Percentiles rank a stretch among this genome's conserved stretches.
Conservation (phyloP, 2,888 invertebrate genomes). For the Diplazon laetatorius region DNA sequence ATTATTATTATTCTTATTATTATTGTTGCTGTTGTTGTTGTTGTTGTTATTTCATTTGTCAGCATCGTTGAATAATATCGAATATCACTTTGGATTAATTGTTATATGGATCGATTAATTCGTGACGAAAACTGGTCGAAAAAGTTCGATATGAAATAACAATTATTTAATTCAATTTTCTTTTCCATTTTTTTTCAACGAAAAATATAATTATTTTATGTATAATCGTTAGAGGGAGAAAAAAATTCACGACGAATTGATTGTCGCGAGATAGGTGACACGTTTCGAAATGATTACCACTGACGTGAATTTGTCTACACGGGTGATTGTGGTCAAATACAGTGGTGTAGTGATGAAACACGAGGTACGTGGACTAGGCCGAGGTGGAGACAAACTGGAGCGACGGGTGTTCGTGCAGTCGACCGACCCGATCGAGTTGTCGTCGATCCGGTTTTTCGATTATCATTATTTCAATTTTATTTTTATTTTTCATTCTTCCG, state of each 20-base stretch:
- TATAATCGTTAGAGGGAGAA: too few relatives aligned
- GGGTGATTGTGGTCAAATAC: slow-evolving; percentile 80
- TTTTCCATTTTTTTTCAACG: too few relatives aligned
- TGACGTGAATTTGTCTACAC: slow-evolving; percentile 81
- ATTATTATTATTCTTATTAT: too few relatives aligned
- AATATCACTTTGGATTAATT: too few relatives aligned
- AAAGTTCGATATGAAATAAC: too few relatives aligned
- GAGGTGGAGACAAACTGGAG: slow-evolving; percentile 46
- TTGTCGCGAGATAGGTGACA: background rate
- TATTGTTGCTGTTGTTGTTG: background rate
- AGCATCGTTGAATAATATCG: background rate
- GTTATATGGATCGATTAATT: too few relatives aligned
- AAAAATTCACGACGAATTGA: background rate
- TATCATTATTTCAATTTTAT: too few relatives aligned
- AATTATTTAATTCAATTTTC: background rate
- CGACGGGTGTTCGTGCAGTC: slow-evolving; percentile 62
- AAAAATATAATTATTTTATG: too few relatives aligned
- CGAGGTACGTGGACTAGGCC: slow-evolving; percentile 42
- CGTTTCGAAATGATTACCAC: slow-evolving; percentile 74
- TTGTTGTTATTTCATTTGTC: background rate
- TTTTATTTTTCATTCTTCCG: background rate
- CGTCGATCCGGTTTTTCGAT: slow-evolving; percentile 75
- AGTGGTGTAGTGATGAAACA: slow-evolving; percentile 46
- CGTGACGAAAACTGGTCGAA: too few relatives aligned
- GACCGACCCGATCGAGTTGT: slow-evolving; percentile 76